phyloP scores from a whole-genome alignment of 2,888 invertebrate species.

The Taphrorychus bicolor region DNA sequence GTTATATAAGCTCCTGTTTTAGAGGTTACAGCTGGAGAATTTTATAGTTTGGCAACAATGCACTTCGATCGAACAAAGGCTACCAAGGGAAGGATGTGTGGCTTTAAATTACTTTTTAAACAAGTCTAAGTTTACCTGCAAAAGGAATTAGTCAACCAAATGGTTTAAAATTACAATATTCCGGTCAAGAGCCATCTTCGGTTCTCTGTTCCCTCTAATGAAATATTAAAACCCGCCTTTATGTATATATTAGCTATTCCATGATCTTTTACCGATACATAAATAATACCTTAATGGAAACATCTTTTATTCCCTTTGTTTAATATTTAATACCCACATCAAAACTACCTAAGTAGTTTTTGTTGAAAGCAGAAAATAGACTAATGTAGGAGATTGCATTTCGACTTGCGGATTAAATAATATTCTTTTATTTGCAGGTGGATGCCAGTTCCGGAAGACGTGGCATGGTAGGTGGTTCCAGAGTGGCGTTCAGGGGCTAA shows the following conservation, averaged over 20 bases:
- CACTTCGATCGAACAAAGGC: not conserved
- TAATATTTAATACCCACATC: not conserved
- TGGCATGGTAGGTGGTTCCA: conserved; percentile 81
- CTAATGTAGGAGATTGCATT: not conserved
- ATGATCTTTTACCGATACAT: not conserved
- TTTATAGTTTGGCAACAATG: conserved; percentile 31
- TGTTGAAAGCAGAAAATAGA: not conserved
- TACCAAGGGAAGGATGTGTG: conserved; percentile 12
- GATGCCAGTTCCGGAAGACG: conserved; percentile 72
- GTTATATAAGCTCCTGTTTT: too few relatives aligned
- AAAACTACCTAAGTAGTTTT: not conserved
- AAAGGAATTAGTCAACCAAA: conserved; percentile 34
- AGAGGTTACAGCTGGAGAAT: too few relatives aligned
- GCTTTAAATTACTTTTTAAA: conserved; percentile 25
- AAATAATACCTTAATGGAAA: not conserved
- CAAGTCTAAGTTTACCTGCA: conserved; percentile 24
- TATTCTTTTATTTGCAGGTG: conserved; percentile 62
- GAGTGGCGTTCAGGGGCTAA: conserved; percentile 67
- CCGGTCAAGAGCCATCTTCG: not conserved
- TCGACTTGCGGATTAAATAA: too few relatives aligned
- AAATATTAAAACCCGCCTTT: not conserved
- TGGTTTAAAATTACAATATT: too few relatives aligned
- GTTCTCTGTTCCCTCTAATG: too few relatives aligned
- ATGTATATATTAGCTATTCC: not conserved
- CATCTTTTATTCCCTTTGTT: not conserved